These are phyloP conservation scores for Platichthys stellatus DNA, from an alignment of 2,113 vertebrate species.

Conservation along the genomic window DNA sequence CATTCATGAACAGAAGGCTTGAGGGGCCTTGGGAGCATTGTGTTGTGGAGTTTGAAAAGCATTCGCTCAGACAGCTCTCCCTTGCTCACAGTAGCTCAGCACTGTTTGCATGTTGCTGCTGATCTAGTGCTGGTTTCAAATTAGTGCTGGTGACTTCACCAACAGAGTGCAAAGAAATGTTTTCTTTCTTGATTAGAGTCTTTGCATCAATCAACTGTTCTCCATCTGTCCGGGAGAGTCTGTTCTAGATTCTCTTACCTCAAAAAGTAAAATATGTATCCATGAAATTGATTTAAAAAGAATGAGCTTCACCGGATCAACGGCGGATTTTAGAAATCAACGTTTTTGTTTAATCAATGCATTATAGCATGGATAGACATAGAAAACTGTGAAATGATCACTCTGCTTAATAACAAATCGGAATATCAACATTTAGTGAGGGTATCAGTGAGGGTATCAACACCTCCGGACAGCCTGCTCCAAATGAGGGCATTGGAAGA, in stretches of 20 bases:
- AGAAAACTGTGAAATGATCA: no score
- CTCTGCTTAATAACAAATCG: no score
- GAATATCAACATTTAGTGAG: no score
- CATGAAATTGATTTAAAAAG: no score
- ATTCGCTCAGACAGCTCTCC: constrained; percentile 37
- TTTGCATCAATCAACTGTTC: not conserved
- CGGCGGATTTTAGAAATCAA: no score
- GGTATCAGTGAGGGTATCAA: no score
- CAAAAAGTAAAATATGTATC: no score
- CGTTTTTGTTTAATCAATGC: no score
- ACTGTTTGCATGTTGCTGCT: constrained; percentile 34
- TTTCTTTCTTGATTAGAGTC: not conserved
- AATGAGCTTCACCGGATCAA: no score
- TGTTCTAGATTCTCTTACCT: not conserved
- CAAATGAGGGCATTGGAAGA: no score
- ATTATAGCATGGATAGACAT: no score
- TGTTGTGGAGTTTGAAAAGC: constrained; percentile 39
- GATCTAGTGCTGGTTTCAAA: constrained; percentile 15
- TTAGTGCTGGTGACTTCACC: constrained; percentile 15
- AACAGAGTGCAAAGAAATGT: not conserved
- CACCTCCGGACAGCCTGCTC: no score
- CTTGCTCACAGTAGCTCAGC: constrained; percentile 12
- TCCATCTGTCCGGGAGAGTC: not conserved
- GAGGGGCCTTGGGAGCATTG: constrained; percentile 25
- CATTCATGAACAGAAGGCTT: constrained; percentile 44